Evolutionary conservation across 1,140 invertebrate genomes (phyloP).

Genomic region (Apolygus lucorum): DNA sequence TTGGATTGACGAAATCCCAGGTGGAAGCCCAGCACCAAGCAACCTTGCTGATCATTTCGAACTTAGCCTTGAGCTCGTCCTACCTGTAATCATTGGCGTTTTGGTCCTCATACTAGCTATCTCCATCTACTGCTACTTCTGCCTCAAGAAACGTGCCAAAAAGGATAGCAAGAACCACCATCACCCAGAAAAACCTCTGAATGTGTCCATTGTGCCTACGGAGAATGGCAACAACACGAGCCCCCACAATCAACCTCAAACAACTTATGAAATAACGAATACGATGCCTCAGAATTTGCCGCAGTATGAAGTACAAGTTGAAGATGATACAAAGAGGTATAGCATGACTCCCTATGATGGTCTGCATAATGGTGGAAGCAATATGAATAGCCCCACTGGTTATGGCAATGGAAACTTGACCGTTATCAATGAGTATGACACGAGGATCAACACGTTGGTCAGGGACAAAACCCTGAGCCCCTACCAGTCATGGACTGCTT

Average conservation of each 20-base stretch:
- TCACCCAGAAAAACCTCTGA: conserved; percentile 34
- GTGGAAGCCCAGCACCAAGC: conserved; percentile 33
- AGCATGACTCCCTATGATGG: conserved; percentile 40
- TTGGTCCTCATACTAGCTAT: conserved; percentile 38
- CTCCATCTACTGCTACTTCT: conserved; percentile 43
- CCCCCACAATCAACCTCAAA: conserved; percentile 26
- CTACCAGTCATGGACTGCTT: conserved; percentile 50
- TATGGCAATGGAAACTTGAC: conserved; percentile 30
- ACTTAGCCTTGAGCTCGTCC: conserved; percentile 38
- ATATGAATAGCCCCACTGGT: conserved; percentile 24
- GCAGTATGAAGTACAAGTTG: conserved; percentile 35
- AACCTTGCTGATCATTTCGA: conserved; percentile 34
- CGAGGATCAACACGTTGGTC: conserved; percentile 37
- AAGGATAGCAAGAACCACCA: conserved; percentile 31
- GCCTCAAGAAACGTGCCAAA: conserved; percentile 38
- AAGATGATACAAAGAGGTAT: conserved; percentile 42
- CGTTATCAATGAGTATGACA: conserved; percentile 32
- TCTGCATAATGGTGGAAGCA: conserved; percentile 18
- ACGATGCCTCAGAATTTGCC: conserved; percentile 30
- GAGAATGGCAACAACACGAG: conserved; percentile 30
- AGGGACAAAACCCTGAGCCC: conserved; percentile 43
- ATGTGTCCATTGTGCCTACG: conserved; percentile 35
- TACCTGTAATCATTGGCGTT: conserved; percentile 40
- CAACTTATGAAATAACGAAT: not conserved
- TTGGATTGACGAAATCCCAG: conserved; percentile 31